A percentile compares a stretch with the other conserved stretches of the same genome.
phyloP scores from a whole-genome alignment of 2,113 vertebrate genomes.

The Ceuthmochares aereus region DNA sequence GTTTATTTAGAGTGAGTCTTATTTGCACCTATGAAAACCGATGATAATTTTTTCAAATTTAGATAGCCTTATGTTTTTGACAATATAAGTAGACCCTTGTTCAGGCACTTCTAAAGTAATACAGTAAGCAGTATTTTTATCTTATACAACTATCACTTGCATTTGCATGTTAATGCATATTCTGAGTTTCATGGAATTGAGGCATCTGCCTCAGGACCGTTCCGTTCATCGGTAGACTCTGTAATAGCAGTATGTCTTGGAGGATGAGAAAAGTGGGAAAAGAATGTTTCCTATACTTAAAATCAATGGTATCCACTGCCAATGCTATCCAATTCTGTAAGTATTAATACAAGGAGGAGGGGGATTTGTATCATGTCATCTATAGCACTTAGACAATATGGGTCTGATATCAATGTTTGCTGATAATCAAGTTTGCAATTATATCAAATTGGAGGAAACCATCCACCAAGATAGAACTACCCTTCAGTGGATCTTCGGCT shows the following conservation, averaged over 20 bases:
- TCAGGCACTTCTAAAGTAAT: not conserved
- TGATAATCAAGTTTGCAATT: not conserved
- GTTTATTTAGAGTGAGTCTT: not conserved
- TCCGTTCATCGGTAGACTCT: not conserved
- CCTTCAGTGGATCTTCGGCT: not conserved
- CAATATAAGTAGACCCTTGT: not conserved
- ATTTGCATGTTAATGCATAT: not conserved
- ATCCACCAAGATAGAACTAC: not conserved
- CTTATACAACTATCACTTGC: not conserved
- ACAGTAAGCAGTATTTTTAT: not conserved
- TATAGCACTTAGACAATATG: not conserved
- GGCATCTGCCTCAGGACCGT: not conserved
- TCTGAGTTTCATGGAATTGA: not conserved
- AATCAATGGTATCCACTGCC: not conserved
- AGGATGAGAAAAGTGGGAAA: not conserved
- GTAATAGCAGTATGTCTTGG: not conserved
- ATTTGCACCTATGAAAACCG: not conserved
- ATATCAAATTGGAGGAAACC: not conserved
- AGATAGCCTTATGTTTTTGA: not conserved
- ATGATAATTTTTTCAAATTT: not conserved
- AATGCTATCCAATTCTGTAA: not conserved
- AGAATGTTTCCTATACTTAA: not conserved
- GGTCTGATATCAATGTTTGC: not conserved
- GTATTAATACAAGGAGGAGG: rapidly evolving
- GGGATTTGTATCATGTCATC: not conserved